These are phyloP conservation scores for Battus philenor DNA, from an alignment of 1,140 invertebrate species.

Conservation along the genomic window DNA sequence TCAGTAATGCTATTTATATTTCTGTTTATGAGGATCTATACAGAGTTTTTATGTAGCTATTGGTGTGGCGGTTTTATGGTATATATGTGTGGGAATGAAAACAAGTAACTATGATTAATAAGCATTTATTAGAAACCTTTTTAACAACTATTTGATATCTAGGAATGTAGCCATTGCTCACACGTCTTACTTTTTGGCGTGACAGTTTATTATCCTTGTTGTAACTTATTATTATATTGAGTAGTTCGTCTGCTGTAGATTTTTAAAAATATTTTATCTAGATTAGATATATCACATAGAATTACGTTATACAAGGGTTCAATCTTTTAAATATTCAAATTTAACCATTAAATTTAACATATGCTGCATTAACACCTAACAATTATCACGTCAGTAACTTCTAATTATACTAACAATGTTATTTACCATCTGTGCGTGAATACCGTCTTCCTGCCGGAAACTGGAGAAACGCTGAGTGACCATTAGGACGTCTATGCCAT, in stretches of 20 bases:
- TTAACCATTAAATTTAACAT: slow-evolving; percentile 4
- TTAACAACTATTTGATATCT: slow-evolving; percentile 7
- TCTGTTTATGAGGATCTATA: slow-evolving; percentile 27
- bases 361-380: slow-evolving; percentile 11
- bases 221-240: neutral
- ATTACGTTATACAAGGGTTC: neutral
- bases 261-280: neutral
- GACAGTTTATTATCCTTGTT: slow-evolving; percentile 2
- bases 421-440: slow-evolving; percentile 11
- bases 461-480: slow-evolving; percentile 10
- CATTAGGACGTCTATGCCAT: slow-evolving; percentile 10
- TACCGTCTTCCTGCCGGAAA: slow-evolving; percentile 16
- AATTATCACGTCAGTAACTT: slow-evolving; percentile 3
- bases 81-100: slow-evolving; percentile 42
- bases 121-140: slow-evolving; percentile 9
- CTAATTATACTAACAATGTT: slow-evolving; percentile 9
- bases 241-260: slow-evolving; percentile 12
- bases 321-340: neutral
- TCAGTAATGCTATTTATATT: slow-evolving; percentile 33
- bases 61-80: slow-evolving; percentile 38
- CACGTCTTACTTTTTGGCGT: slow-evolving; percentile 17
- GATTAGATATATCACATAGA: slow-evolving; percentile 2
- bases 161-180: slow-evolving; percentile 12
- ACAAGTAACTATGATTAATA: slow-evolving; percentile 13
- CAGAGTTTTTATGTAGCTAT: slow-evolving; percentile 37